Evolutionary conservation across 1,140 invertebrate genomes (phyloP).

Genomic region (Trachymyrmex septentrionalis): DNA sequence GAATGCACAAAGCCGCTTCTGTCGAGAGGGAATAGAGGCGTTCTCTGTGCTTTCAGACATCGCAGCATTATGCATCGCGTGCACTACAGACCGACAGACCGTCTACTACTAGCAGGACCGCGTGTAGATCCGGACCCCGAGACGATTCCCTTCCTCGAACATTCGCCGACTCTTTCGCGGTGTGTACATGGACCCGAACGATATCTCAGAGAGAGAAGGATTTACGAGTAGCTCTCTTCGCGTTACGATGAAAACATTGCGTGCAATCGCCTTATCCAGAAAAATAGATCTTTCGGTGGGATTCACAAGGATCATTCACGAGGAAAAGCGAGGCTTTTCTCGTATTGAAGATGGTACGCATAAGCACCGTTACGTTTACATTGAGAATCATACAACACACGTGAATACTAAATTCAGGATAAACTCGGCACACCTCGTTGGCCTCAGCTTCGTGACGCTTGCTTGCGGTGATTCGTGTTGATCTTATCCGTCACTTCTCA

Average conservation of each 20-base stretch:
- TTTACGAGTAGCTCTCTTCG: conserved; percentile 44
- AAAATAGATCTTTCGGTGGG: conserved; percentile 2
- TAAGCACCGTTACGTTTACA: neutral
- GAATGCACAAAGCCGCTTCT: conserved; percentile 75
- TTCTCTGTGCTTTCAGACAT: conserved; percentile 75
- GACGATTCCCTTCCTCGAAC: neutral
- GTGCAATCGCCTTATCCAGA: conserved; percentile 5
- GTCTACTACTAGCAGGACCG: conserved; percentile 39
- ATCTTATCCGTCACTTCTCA: conserved; percentile 38
- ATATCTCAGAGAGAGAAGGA: conserved; percentile 51
- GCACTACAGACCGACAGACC: conserved; percentile 67
- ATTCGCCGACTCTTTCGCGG: neutral
- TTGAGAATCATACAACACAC: neutral
- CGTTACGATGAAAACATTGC: neutral
- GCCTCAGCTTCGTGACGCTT: conserved; percentile 30
- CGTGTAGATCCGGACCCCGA: conserved; percentile 38
- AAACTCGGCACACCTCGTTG: neutral
- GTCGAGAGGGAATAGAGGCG: conserved; percentile 73
- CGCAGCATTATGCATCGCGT: conserved; percentile 69
- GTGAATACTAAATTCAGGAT: conserved; percentile 35
- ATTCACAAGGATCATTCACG: neutral
- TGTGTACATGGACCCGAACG: neutral
- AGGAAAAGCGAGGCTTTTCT: neutral
- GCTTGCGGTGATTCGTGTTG: conserved; percentile 17
- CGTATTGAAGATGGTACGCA: neutral